Percentiles rank a stretch among this genome's conserved stretches.
phyloP scores from a whole-genome alignment of 2,888 invertebrate species.

The Amitus sp. region DNA sequence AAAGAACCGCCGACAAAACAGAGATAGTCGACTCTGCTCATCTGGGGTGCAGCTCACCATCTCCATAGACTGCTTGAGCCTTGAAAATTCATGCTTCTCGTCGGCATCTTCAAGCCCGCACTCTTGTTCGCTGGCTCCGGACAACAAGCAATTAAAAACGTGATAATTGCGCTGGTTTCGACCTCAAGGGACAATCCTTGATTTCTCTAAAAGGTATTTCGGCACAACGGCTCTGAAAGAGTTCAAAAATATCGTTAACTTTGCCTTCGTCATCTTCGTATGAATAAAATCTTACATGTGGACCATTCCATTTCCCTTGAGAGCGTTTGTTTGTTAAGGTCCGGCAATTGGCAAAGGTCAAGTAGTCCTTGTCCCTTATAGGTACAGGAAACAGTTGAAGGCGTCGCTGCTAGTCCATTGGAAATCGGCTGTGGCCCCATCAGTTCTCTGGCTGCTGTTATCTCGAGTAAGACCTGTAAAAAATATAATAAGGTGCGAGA shows the following conservation, averaged over 20 bases:
- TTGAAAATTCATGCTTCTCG: slow-evolving; percentile 91
- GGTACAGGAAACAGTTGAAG: slow-evolving; percentile 89
- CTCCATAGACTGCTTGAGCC: slow-evolving; percentile 96
- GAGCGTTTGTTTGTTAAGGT: slow-evolving; percentile 92
- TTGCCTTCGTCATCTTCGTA: no score
- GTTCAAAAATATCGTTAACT: no score
- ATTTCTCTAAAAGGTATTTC: slow-evolving; percentile 95
- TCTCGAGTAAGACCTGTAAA: slow-evolving; percentile 85
- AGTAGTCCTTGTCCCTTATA: slow-evolving; percentile 95
- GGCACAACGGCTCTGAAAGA: slow-evolving; percentile 95
- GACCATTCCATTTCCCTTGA: slow-evolving; percentile 97
- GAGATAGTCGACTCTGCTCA: slow-evolving; percentile 88
- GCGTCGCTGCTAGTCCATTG: slow-evolving; percentile 92
- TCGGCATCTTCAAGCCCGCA: slow-evolving; percentile 87
- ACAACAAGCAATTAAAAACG: slow-evolving; percentile 95
- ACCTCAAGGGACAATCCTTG: slow-evolving; percentile 93
- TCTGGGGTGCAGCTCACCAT: slow-evolving; percentile 95
- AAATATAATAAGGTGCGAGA: no score
- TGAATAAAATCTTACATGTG: slow-evolving; percentile 77
- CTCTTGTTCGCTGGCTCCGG: slow-evolving; percentile 88
- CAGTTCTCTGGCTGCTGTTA: slow-evolving; percentile 86
- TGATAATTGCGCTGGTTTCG: slow-evolving; percentile 96
- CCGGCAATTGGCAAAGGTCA: slow-evolving; percentile 94
- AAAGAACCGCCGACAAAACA: slow-evolving; percentile 92
- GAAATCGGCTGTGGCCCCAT: slow-evolving; percentile 85